A percentile compares a stretch with the other conserved stretches of the same genome.
Evolutionary conservation across 2,888 invertebrate genomes (phyloP).

Genomic region (Crocallis elinguaria): DNA sequence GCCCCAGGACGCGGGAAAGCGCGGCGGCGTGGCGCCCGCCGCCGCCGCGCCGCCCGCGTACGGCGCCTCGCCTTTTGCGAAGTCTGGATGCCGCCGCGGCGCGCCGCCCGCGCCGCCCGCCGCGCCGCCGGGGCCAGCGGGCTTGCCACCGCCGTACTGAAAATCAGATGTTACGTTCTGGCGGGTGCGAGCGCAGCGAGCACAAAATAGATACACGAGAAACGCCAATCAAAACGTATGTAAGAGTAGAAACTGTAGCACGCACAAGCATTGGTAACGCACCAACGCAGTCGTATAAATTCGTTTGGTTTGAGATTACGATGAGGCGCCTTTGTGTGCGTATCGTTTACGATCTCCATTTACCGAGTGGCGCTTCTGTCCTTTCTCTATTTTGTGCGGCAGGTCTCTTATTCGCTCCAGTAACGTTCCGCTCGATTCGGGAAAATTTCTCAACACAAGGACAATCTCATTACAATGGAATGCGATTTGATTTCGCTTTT

Average conservation of each 20-base stretch:
- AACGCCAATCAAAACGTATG: no score
- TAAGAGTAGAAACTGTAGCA: no score
- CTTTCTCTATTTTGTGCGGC: no score
- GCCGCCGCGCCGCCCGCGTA: conserved; percentile 40
- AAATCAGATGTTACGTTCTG: conserved; percentile 16
- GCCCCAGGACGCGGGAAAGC: conserved; percentile 9
- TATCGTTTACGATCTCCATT: no score
- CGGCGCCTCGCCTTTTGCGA: conserved; percentile 50
- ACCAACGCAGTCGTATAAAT: no score
- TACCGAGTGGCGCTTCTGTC: no score
- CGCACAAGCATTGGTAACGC: no score
- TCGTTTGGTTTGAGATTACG: no score
- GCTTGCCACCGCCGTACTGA: conserved; percentile 73
- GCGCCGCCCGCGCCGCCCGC: conserved; percentile 87
- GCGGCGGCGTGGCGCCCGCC: conserved; percentile 37
- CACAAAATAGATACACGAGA: no score
- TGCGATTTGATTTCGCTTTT: no score
- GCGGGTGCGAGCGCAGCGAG: background rate
- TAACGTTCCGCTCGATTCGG: background rate
- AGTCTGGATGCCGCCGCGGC: conserved; percentile 63
- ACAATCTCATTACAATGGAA: no score
- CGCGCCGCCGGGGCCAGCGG: conserved; percentile 74
- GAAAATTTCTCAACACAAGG: background rate
- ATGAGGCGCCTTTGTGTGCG: no score
- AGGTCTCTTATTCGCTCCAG: conserved; percentile 12